Evolutionary conservation across 2,888 invertebrate species (phyloP).

Genomic region (Plusia festucae): DNA sequence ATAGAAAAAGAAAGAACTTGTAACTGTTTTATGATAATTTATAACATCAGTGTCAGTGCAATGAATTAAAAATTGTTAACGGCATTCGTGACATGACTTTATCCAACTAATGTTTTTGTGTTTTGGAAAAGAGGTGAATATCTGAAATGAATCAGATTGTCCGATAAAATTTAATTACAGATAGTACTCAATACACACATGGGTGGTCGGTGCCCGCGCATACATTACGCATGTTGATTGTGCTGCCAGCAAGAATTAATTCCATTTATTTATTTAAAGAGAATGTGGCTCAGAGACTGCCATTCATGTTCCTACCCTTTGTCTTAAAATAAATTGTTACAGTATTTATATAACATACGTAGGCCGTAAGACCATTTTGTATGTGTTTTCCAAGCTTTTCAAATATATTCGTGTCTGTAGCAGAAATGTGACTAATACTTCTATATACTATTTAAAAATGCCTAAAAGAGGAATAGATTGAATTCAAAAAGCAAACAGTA

Average conservation of each 20-base stretch:
- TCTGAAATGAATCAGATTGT: neutral
- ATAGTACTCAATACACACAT: neutral
- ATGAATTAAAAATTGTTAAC: no score
- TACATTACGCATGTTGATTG: neutral
- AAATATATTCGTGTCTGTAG: no score
- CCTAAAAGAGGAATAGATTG: no score
- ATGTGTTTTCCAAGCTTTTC: neutral
- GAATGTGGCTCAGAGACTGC: neutral
- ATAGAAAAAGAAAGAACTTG: no score
- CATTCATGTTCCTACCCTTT: neutral
- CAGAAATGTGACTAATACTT: no score
- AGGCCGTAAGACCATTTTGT: neutral
- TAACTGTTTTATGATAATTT: no score
- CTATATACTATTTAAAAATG: no score
- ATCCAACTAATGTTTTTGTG: no score
- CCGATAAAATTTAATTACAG: constrained; percentile 7
- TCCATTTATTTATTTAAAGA: neutral
- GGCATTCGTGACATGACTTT: no score
- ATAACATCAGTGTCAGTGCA: no score
- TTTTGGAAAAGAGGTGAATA: neutral
- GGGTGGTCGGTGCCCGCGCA: neutral
- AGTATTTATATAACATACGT: neutral
- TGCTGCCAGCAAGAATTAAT: neutral
- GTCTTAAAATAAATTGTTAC: neutral
- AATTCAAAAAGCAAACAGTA: no score